Base-by-base conservation (phyloP, 1,140 invertebrate species). In the Drosophila mayri region DNA sequence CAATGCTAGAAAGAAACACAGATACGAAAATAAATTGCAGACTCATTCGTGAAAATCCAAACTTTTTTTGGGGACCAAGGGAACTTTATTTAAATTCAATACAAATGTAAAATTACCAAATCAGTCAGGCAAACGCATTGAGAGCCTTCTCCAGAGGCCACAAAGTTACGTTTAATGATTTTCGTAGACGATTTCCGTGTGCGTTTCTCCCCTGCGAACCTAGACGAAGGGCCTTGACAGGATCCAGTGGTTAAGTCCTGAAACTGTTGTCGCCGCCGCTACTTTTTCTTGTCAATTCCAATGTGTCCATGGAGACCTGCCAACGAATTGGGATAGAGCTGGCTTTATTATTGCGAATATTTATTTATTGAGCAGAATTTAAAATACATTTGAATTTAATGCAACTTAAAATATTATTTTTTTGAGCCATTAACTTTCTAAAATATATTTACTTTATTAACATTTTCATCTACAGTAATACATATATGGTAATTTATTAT, bases 1-100 rank as follows among this genome's bases (percentile, higher is more conserved):
- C 64, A 66, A 60, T 58, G 22, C 38, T 50, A 57, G 30, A 44
- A 37, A 64, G 66, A 60, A 63, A 61, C 50, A 59, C 43, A 64
- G 60, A 60, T 32, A 58, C 37, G 55, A 62, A 64, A 84, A 79
- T 73, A 90, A 90, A 81, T 85, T 90, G 85, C 81, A 81, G 84
- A 90, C 71, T 90, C 85, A 90, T 90, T 90, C 84, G 71, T 65
- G 74, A 79, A 81, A 85, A 75, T 68, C 49, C 47, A 58, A 71
- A 78, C 80, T 62, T 88, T 87, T 63, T 67, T 18, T 6, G n/a
- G 8, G 16, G 44, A 16, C 64, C 20, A 32, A 41, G 25, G 54
- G 62, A 58, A 75, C 60, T 78, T 81, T 50, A 88, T 79, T 88
- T 79, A 62, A 84, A 88, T 75, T 76, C 73, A 49, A 61, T 83